Conservation (phyloP, 2,797 vertebrate species). For the Cottoperca gobio region DNA sequence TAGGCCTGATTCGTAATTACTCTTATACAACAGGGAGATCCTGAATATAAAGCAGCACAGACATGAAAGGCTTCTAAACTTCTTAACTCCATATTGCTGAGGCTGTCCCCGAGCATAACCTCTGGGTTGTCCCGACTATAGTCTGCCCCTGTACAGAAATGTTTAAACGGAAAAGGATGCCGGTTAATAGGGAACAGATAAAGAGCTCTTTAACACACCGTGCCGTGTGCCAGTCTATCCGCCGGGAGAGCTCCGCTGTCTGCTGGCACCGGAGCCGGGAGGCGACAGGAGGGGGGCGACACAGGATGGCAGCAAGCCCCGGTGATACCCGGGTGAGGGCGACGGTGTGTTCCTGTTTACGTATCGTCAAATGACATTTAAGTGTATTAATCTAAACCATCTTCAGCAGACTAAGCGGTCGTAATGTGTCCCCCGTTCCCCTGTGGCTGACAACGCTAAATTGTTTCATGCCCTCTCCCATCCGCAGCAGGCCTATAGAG, state of each 20-base stretch:
- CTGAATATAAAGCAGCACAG: neutral
- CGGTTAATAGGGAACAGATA: constrained; percentile 27
- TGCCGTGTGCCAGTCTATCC: constrained; percentile 63
- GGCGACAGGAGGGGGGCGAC: constrained; percentile 52
- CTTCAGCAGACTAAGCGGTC: neutral
- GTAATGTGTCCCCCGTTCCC: constrained; percentile 15
- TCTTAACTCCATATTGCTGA: constrained; percentile 17
- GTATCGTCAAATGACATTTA: constrained; percentile 16
- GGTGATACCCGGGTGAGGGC: constrained; percentile 42
- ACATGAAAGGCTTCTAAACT: constrained; percentile 19
- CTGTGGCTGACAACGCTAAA: constrained; percentile 44
- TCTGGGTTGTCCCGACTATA: neutral
- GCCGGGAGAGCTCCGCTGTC: constrained; percentile 63
- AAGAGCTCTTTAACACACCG: constrained; percentile 42
- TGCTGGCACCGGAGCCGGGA: constrained; percentile 67
- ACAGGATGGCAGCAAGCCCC: constrained; percentile 63
- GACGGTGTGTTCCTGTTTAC: constrained; percentile 35
- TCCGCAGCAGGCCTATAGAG: constrained; percentile 75
- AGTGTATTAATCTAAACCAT: neutral
- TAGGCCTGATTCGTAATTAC: constrained; percentile 8
- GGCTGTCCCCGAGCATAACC: neutral
- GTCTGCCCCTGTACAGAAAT: neutral
- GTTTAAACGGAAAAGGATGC: constrained; percentile 19
- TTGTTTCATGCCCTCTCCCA: constrained; percentile 63
- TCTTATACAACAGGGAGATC: neutral